Evolutionary conservation across 2,888 invertebrate genomes (phyloP).

Genomic region (Acrobasis consociella): DNA sequence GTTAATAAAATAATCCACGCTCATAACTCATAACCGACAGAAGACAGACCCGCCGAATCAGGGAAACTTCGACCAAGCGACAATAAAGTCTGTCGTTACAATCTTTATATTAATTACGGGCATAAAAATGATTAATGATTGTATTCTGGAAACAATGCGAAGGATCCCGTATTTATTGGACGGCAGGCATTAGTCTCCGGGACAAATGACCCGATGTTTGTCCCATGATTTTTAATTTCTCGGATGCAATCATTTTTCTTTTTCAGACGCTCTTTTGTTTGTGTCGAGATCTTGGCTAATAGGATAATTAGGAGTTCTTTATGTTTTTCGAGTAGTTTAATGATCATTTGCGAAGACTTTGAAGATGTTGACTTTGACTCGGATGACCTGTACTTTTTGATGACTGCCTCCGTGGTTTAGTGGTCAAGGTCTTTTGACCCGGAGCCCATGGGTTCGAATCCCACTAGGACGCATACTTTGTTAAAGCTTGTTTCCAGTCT

Average conservation of each 20-base stretch:
- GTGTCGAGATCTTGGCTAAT: conserved; percentile 2
- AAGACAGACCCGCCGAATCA: conserved; percentile 18
- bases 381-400: no score
- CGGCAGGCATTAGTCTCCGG: conserved; percentile 69
- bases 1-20: conserved; percentile 15
- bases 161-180: conserved; percentile 73
- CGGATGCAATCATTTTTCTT: conserved; percentile 26
- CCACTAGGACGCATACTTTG: no score
- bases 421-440: no score
- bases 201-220: conserved; percentile 64
- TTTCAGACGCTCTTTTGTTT: conserved; percentile 12
- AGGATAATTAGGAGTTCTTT: conserved; percentile 3
- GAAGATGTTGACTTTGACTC: no score
- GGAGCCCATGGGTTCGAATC: no score
- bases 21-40: conserved; percentile 19
- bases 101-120: conserved; percentile 79
- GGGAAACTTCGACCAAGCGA: conserved; percentile 23
- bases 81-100: conserved; percentile 53
- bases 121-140: conserved; percentile 79
- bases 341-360: background rate
- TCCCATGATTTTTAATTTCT: conserved; percentile 53
- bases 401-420: no score
- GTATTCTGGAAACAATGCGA: conserved; percentile 74
- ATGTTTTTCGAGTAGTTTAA: background rate
- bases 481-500: no score